A percentile compares a stretch with the other conserved stretches of the same genome.
Conservation (phyloP, 2,113 vertebrate genomes). For the pig (Sus scrofa) region T2T-Sscrofa CM000819.6:32598001-32598500, state of each 20-base stretch:
- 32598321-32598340: neutral
- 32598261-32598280: neutral
- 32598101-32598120: neutral
- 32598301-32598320: neutral
- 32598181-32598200: neutral
- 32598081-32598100: neutral
- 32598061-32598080: no score
- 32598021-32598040: no score
- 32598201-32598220: neutral
- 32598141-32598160: neutral
- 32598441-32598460: conserved; percentile 27
- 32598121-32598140: neutral
- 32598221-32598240: conserved; percentile 19
- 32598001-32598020: no score
- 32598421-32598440: neutral
- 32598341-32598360: neutral
- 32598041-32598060: no score
- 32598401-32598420: neutral
- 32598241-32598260: neutral
- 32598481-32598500: neutral
- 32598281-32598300: conserved; percentile 12
- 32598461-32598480: neutral
- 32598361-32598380: neutral
- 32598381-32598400: neutral
- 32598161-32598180: neutral